Conservation (phyloP, 2,113 vertebrate species). For the Podilymbus podiceps region DNA sequence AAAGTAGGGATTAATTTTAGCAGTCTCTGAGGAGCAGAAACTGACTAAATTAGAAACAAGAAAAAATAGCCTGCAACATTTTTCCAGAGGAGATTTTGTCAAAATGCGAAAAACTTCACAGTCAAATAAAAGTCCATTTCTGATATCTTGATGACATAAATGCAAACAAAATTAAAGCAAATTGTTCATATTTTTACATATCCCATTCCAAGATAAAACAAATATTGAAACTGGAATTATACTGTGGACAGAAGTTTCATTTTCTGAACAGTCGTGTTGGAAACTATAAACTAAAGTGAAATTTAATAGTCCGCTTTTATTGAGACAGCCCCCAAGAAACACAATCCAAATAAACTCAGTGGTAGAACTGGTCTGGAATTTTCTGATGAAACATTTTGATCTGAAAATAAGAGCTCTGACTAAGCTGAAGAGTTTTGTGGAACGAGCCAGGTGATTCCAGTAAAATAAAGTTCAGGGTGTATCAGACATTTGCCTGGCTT, state of each 20-base stretch:
- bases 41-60: neutral
- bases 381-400: conserved; percentile 23
- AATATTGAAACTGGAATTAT: neutral
- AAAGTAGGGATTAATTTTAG: neutral
- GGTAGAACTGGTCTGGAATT: neutral
- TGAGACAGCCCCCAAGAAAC: neutral
- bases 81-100: neutral
- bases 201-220: neutral
- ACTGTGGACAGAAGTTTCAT: neutral
- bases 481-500: neutral
- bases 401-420: conserved; percentile 9
- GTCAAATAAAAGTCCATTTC: neutral
- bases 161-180: neutral
- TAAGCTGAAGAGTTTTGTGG: neutral
- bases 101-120: neutral
- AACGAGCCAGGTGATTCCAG: conserved; percentile 23
- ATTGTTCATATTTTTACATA: neutral
- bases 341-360: neutral
- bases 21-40: neutral
- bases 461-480: neutral
- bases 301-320: conserved; percentile 9
- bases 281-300: conserved; percentile 15
- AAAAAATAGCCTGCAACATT: neutral
- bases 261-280: neutral
- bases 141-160: neutral